These are phyloP conservation scores for Papilio protenor DNA, from an alignment of 2,888 invertebrate species.

Conservation along the genomic window DNA sequence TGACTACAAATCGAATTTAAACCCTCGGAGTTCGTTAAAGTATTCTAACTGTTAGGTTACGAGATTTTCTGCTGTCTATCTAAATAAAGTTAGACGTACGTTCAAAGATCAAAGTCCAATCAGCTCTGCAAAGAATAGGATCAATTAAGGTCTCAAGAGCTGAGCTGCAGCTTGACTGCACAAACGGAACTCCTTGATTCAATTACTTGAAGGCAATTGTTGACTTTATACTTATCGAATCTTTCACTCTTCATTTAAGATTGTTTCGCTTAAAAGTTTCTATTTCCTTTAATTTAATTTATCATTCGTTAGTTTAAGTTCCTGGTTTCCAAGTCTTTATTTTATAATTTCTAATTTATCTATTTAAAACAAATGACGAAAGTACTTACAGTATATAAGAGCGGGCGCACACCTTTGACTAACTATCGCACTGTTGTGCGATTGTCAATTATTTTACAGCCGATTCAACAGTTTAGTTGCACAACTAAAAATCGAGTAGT, in stretches of 20 bases:
- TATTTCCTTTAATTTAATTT: not conserved
- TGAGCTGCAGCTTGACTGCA: slow-evolving; percentile 13
- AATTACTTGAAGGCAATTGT: slow-evolving; percentile 21
- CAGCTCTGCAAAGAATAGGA: slow-evolving; percentile 2
- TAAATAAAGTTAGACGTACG: slow-evolving; percentile 3
- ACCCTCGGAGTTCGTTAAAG: not conserved
- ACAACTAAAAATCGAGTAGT: no score
- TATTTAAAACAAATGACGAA: no score
- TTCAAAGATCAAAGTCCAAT: slow-evolving; percentile 14
- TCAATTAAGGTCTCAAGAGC: slow-evolving; percentile 3
- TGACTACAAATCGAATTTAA: not conserved
- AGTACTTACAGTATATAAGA: no score
- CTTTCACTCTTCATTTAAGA: slow-evolving; percentile 1
- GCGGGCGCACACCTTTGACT: no score
- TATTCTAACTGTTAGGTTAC: not conserved
- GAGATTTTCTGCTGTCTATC: slow-evolving; percentile 3
- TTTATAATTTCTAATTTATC: no score
- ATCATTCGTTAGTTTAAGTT: not conserved
- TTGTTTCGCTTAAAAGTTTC: not conserved
- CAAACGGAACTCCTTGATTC: slow-evolving; percentile 24
- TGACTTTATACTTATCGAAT: not conserved
- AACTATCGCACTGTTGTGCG: no score
- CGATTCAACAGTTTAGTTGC: no score
- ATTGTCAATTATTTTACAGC: no score
- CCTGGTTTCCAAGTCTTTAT: no score